These are phyloP conservation scores for Phyllopteryx taeniolatus DNA, from an alignment of 2,113 vertebrate genomes.

Conservation along the genomic window DNA sequence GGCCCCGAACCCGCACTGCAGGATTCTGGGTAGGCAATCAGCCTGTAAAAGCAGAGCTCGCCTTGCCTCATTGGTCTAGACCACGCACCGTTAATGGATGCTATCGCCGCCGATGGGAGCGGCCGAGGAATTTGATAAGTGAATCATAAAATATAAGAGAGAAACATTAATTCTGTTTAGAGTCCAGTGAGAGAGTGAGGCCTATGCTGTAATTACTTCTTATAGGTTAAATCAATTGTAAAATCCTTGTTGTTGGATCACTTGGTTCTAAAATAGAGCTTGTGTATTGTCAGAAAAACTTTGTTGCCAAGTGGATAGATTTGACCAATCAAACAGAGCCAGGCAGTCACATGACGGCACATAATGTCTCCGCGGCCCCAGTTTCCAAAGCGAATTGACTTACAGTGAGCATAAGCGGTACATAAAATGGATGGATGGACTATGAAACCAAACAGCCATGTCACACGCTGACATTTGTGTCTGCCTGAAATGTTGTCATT, in stretches of 20 bases:
- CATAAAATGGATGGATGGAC: background rate
- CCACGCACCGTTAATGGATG: constrained; percentile 71
- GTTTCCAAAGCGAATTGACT: no score
- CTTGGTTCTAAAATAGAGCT: constrained; percentile 18
- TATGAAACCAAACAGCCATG: no score
- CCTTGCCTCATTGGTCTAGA: constrained; percentile 74
- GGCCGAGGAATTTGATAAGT: constrained; percentile 80
- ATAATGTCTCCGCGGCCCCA: no score
- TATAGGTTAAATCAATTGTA: constrained; percentile 78
- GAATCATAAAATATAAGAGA: constrained; percentile 79
- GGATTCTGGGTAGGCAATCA: constrained; percentile 58
- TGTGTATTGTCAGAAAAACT: constrained; percentile 29
- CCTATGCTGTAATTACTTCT: constrained; percentile 65
- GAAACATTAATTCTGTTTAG: constrained; percentile 51
- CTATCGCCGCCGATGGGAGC: constrained; percentile 73
- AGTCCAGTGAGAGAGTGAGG: constrained; percentile 64
- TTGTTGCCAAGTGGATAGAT: constrained; percentile 19
- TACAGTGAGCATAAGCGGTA: no score
- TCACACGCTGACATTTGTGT: background rate
- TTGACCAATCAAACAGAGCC: constrained; percentile 9
- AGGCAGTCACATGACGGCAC: constrained; percentile 6
- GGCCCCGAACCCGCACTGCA: constrained; percentile 61
- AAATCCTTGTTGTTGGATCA: constrained; percentile 69
- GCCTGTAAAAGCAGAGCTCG: constrained; percentile 51
- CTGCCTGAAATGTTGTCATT: background rate